A percentile compares a stretch with the other conserved stretches of the same genome.
phyloP scores from a whole-genome alignment of 2,888 invertebrate genomes.

The Chirona hameri region DNA sequence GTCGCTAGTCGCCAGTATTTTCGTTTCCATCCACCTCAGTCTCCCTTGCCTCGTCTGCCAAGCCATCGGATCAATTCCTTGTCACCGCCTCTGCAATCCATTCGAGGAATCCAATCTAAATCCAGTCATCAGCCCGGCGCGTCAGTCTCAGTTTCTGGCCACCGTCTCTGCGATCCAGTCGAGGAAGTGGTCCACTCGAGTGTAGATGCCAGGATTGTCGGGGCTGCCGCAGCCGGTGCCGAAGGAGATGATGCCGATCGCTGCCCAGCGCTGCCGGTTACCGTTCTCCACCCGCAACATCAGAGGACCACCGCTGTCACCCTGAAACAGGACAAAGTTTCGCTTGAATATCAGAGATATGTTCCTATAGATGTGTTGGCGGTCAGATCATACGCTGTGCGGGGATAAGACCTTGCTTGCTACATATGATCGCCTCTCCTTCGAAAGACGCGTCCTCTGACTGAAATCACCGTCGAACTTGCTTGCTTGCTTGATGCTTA shows the following conservation, averaged over 20 bases:
- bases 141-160: no score
- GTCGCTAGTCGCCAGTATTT: no score
- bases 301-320: neutral
- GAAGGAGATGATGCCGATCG: neutral
- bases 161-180: neutral
- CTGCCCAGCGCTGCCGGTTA: neutral
- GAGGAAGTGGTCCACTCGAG: neutral
- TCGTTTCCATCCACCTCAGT: no score
- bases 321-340: neutral
- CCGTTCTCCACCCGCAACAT: neutral
- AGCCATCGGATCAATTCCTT: no score
- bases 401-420: neutral
- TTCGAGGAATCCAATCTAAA: no score
- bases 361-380: no score
- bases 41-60: no score
- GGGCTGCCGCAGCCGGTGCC: neutral
- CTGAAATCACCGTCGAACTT: no score
- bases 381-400: no score
- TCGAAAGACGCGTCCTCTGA: neutral
- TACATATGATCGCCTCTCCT: neutral
- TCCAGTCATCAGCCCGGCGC: no score
- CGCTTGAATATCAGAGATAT: neutral
- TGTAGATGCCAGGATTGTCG: neutral
- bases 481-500: no score
- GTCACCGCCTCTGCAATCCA: no score